Percentiles rank a stretch among this genome's conserved stretches.
These are phyloP conservation scores for Charina bottae DNA, from an alignment of 2,113 vertebrate species.

Conservation along the genomic window DNA sequence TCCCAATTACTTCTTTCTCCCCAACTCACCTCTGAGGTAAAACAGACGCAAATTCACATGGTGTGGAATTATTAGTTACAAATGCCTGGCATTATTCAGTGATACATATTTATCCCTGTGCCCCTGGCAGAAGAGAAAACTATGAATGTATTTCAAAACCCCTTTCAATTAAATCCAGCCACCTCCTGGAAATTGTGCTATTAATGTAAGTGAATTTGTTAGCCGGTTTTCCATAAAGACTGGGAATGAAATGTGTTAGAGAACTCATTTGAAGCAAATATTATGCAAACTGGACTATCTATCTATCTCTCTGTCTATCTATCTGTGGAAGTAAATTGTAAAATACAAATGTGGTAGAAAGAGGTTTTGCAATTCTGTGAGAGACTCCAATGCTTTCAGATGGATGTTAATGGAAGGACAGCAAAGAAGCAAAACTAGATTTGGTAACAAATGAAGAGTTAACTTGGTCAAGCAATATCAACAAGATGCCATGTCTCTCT, in stretches of 20 bases:
- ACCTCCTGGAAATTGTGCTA: conserved; percentile 50
- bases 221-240: conserved; percentile 1
- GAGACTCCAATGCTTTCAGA: not conserved
- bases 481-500: not conserved
- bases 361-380: not conserved
- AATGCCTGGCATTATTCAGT: not conserved
- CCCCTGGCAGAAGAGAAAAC: conserved; percentile 39
- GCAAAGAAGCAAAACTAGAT: not conserved
- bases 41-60: conserved; percentile 17
- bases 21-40: conserved; percentile 12
- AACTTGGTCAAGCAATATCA: not conserved
- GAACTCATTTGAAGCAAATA: conserved; percentile 36
- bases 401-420: not conserved
- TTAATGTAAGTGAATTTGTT: conserved; percentile 64
- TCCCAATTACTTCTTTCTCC: not conserved
- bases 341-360: conserved; percentile 26
- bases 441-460: not conserved
- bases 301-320: not conserved
- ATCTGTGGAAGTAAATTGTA: conserved; percentile 36
- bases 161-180: conserved; percentile 47
- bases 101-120: conserved; percentile 12
- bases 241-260: conserved; percentile 44
- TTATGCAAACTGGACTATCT: conserved; percentile 29
- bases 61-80: conserved; percentile 17
- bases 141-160: conserved; percentile 20